phyloP scores from a whole-genome alignment of 2,888 invertebrate genomes.

The Torymus texanus region DNA sequence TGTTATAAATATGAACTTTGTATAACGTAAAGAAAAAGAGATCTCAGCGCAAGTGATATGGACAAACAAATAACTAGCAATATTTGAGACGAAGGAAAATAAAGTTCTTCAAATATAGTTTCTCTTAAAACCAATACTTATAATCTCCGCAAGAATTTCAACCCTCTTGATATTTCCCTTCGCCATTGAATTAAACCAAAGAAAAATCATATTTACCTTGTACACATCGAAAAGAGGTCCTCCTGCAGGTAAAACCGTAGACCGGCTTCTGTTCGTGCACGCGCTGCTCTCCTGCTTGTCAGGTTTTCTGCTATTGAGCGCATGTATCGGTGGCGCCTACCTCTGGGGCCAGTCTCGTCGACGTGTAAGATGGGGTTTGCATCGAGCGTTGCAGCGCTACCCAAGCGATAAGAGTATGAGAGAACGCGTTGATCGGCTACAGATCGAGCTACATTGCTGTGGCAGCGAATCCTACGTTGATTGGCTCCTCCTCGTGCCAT shows the following conservation, averaged over 20 bases:
- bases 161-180: no score
- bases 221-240: not conserved
- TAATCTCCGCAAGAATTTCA: no score
- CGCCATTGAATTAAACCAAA: no score
- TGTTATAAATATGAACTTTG: no score
- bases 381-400: conserved; percentile 79
- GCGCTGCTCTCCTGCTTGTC: conserved; percentile 58
- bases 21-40: no score
- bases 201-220: no score
- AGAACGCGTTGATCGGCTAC: conserved; percentile 78
- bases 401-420: conserved; percentile 77
- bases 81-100: no score
- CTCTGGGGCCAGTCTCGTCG: conserved; percentile 34
- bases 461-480: conserved; percentile 79
- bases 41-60: no score
- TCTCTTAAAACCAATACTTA: no score
- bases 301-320: conserved; percentile 52
- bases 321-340: conserved; percentile 55
- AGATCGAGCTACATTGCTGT: conserved; percentile 81
- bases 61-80: no score
- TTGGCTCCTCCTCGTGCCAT: conserved; percentile 80
- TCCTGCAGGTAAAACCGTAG: conserved; percentile 40
- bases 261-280: conserved; percentile 59
- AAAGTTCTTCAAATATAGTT: no score
- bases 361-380: conserved; percentile 74